Base-by-base conservation (phyloP, 2,113 vertebrate genomes). In the Semnornis frantzii region DNA sequence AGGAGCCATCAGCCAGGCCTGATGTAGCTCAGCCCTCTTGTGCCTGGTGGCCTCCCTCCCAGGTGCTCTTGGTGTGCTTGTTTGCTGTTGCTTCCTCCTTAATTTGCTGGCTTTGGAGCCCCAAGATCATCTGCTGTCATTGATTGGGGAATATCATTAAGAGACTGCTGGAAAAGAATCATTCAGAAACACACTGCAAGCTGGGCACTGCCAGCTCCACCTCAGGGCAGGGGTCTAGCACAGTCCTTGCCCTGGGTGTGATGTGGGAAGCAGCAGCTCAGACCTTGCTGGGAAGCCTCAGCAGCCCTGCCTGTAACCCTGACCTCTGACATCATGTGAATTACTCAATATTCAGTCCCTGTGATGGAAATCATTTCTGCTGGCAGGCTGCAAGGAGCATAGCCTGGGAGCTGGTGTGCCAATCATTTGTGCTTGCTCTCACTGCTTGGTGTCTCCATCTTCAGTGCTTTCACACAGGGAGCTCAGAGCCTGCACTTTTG, bases 401-500 rank as follows among this genome's bases (percentile, higher is more conserved):
- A 48, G 27, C 19, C 19, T 28, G 54, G 42, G 78, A 68, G 57
- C 66, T 6, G 15, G 5, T 13, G 52, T 8, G 39, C 25, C 33
- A 11, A 0, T 6, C 31, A 24, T 24, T 7, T 65, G 25, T 4
- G 15, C 16, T 5, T 39, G 8, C 62, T 50, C 15, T 73, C 27
- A 4, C 42, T 42, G 15, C 64, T 30, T 9, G 33, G 44, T 6
- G 28, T 21, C 52, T 19, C 27, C 6, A 2, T n/a, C 33, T 31
- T 13, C 72, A 59, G 42, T 8, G 9, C 31, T 52, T 70, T 42
- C 23, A 7, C 6, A 1, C 24, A 5, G 12, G 46, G 42, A 9
- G 31, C 25, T 44, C 2, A 1, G 21, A 48, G 37, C 50, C 31
- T 50, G 30, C 8, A 0, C 18, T 52, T 37, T 11, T 6, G 64